Conservation (phyloP, 2,113 vertebrate species). For the Austrofundulus limnaeus region DNA sequence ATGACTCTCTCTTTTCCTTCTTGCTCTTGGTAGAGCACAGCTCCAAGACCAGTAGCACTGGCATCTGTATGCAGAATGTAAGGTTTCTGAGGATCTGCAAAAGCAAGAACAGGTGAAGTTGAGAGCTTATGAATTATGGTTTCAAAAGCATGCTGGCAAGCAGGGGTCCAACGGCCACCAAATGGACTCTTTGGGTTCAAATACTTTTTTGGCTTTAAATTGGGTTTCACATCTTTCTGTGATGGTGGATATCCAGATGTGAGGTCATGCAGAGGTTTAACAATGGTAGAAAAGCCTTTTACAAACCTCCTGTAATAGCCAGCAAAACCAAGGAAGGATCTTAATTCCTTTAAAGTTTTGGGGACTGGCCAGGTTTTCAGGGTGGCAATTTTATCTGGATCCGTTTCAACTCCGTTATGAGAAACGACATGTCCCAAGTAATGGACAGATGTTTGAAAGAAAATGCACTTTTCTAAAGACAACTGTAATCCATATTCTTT, state of each 20-base stretch:
- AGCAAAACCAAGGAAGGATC: no score
- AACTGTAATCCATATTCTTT: neutral
- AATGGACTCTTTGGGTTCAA: neutral
- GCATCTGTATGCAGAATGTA: constrained; percentile 1
- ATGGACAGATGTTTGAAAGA: neutral
- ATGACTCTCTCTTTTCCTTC: no score
- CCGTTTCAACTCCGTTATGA: neutral
- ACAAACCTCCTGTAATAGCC: neutral
- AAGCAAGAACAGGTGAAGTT: neutral
- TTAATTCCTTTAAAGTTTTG: neutral
- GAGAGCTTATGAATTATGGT: neutral
- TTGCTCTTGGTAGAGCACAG: neutral
- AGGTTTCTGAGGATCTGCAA: neutral
- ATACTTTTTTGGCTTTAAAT: neutral
- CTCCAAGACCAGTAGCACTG: neutral
- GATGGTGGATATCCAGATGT: neutral
- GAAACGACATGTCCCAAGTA: neutral
- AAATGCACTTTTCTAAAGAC: neutral
- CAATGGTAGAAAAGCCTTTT: neutral
- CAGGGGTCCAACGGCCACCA: neutral
- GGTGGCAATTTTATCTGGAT: neutral
- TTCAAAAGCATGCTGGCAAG: neutral
- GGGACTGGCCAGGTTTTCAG: neutral
- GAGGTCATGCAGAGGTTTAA: neutral
- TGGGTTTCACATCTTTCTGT: neutral